Evolutionary conservation across 2,888 invertebrate genomes (phyloP), one percentile per base, ranked within the genome.

Genomic region (Unio delphinus): DNA sequence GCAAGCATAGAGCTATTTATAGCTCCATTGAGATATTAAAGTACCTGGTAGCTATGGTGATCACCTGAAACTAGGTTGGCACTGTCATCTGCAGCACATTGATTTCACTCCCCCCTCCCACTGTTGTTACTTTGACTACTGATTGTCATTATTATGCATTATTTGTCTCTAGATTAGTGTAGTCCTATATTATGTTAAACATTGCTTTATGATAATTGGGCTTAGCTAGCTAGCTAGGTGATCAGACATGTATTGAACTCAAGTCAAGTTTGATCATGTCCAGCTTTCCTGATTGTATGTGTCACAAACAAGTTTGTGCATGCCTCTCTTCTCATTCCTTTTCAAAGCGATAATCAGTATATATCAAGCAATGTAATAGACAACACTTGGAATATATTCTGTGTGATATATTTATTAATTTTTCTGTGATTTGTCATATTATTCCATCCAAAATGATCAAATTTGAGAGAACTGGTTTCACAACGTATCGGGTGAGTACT

Each of bases 401-500:
- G 30, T 69, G 68, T 73, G 69, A 74, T 74, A 67, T 76, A 63
- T 74, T 67, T 73, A 68, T 72, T 72, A 61, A 56, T 66, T 68
- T 69, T 56, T 8, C 34, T 34, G 34, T 34, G 34, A 34, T 34
- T 34, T 59, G 20, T 65, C 55, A 67, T 66, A 45, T 55, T 45
- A 67, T 65, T 76, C 74, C 75, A 75, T 76, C 80, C 75, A 81
- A 70, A 73, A 86, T 86, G 86, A 85, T 86, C 60, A 86, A 86
- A 69, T 81, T 85, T 81, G 86, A 85, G 69, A 78, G 84, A 74
- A 80, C 83, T 28, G 84, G 84, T 70, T 85, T 85, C 74, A 85
- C 86, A 30, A 84, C 86, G 26, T 86, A 85, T 69, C 68, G 84
- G 83, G 86, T 86, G 74, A 84, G 86, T 85, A 65, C 15, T 45